Evolutionary conservation across 2,797 vertebrate species (phyloP), one percentile per base, ranked within the genome.

Genomic region (Sciurus carolinensis): DNA sequence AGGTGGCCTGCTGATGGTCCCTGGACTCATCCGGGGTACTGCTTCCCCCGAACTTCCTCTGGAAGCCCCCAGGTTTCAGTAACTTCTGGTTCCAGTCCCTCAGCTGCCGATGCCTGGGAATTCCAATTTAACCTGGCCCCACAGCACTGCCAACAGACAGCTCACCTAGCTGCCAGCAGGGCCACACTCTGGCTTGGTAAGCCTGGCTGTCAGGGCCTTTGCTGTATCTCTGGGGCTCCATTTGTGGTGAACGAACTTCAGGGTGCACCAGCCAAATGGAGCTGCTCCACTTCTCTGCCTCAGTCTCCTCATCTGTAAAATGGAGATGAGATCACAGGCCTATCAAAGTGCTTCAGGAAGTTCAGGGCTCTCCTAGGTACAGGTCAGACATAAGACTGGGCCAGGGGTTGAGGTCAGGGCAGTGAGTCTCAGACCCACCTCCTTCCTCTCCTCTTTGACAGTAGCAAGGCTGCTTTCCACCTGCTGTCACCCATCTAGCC

Each of bases 251-350:
- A 67, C 44, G 44, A 44, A 39, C 33, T 71, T 62, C 4, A 24
- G 30, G 42, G 36, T 77, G 3, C 24, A 67, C 24, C 52, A 22
- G 36, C 15, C 73, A 62, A 71, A 39, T 5, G 3, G 26, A 22
- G 44, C 33, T n/a, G 17, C 13, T 94, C 22, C 18, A 36, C 18
- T 72, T 62, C 54, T 44, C 67, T 66, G 36, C 66, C 79, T 94
- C 47, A 47, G 79, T 85, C 84, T 87, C 47, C 64, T 71, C 54
- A 15, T 77, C 66, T 93, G 36, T 85, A 80, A 75, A 64, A 90
- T 28, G 36, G 44, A 30, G 64, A 10, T 3, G 62, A 75, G 57
- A 73, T 39, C 69, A 87, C n/a, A 15, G n/a, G 42, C 20, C 64
- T 44, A 39, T 71, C 5, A 10, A 80, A 94, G 54, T 59, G 42